phyloP scores from a whole-genome alignment of 2,888 invertebrate genomes.

The Metopia argyrocephala region DNA sequence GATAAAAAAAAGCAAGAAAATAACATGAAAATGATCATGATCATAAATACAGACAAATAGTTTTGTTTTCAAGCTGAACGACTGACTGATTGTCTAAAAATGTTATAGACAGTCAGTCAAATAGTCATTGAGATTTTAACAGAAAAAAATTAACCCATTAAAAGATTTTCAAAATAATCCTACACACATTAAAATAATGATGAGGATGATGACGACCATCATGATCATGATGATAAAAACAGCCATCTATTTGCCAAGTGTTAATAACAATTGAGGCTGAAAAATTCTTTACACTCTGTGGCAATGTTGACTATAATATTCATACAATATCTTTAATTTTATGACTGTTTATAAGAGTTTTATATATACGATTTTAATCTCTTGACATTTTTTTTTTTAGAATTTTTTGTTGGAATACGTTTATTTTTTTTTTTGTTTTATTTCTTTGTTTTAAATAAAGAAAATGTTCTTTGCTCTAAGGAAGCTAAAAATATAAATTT shows the following conservation, averaged over 20 bases:
- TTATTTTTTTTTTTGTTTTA: constrained; percentile 36
- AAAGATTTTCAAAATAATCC: constrained; percentile 37
- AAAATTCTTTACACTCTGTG: constrained; percentile 67
- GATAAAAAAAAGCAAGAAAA: constrained; percentile 54
- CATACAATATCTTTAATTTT: constrained; percentile 63
- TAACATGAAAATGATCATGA: constrained; percentile 63
- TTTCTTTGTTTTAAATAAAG: not conserved
- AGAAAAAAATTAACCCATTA: constrained; percentile 64
- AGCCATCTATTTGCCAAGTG: constrained; percentile 51
- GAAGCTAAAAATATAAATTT: constrained; percentile 67
- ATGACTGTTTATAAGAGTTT: constrained; percentile 62
- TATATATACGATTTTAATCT: constrained; percentile 62
- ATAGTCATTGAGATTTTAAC: not conserved
- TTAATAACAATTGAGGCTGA: constrained; percentile 66
- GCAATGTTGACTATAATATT: constrained; percentile 54
- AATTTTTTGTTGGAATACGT: not conserved
- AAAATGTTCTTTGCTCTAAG: constrained; percentile 34
- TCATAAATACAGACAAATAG: constrained; percentile 48
- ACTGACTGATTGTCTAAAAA: not conserved
- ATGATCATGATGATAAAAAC: not conserved
- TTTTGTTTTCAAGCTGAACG: not conserved
- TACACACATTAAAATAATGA: not conserved
- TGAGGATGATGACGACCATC: not conserved
- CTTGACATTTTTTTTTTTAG: constrained; percentile 59
- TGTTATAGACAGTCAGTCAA: not conserved